A percentile compares a stretch with the other conserved stretches of the same genome.
Conservation (phyloP, 2,888 invertebrate species). For the Magallana nippona region DNA sequence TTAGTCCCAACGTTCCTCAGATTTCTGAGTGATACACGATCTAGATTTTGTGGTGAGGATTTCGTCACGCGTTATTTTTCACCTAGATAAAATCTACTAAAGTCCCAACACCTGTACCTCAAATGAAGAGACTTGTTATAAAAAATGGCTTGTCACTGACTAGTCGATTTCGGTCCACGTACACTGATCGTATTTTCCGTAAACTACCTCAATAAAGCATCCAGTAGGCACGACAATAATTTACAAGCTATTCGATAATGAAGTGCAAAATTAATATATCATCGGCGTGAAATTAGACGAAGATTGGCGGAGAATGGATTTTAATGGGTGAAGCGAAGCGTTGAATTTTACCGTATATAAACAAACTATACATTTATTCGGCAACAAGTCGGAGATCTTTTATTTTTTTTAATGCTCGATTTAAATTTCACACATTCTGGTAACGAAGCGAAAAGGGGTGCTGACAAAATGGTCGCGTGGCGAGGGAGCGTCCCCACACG, state of each 20-base stretch:
- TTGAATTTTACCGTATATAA: conserved; percentile 8
- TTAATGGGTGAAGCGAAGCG: conserved; percentile 20
- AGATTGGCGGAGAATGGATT: neutral
- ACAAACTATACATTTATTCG: neutral
- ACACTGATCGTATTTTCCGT: conserved; percentile 13
- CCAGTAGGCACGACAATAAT: conserved; percentile 1
- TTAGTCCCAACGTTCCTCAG: neutral
- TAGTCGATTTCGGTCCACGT: conserved; percentile 13
- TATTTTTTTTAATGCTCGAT: neutral
- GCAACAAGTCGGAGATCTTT: conserved; percentile 13
- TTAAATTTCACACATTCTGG: conserved; percentile 16
- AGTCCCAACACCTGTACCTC: conserved; percentile 5
- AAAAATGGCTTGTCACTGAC: conserved; percentile 25
- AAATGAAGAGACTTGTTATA: conserved; percentile 7
- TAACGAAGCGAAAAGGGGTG: neutral
- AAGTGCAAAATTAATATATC: conserved; percentile 26
- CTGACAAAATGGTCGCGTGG: conserved; percentile 28
- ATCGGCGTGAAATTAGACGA: conserved; percentile 10
- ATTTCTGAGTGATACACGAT: conserved; percentile 22
- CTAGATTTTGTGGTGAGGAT: conserved; percentile 5
- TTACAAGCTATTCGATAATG: conserved; percentile 11
- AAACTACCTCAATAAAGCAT: conserved; percentile 17
- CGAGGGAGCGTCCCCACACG: conserved; percentile 9
- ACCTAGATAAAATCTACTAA: conserved; percentile 30
- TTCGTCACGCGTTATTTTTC: conserved; percentile 22